Base-by-base conservation (phyloP, 2,888 invertebrate species). In the Campopleginae sp. region DNA sequence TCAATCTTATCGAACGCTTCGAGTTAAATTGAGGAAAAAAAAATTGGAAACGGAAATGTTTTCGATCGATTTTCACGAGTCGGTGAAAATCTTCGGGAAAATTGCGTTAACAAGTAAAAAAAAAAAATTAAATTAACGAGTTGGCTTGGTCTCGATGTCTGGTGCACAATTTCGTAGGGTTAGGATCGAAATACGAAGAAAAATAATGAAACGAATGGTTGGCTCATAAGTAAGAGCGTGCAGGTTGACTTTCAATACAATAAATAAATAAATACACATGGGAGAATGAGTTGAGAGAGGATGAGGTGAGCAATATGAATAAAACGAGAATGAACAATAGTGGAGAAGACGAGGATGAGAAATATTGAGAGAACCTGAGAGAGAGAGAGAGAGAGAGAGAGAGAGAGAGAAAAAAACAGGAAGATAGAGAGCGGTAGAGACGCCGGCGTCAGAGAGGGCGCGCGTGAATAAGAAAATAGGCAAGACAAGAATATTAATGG, bases 381-480 rank as follows among this genome's bases (percentile, higher is more conserved):
- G n/a, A 76, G 65, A n/a, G n/a, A n/a, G n/a, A n/a, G n/a, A n/a
- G n/a, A n/a, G n/a, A n/a, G n/a, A n/a, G n/a, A n/a, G n/a, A n/a
- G n/a, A n/a, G n/a, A n/a, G n/a, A n/a, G n/a, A n/a, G 71, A 82
- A 76, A 80, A 27, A 58, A 12, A 8, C 27, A 58, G 27, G 0
- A 58, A 58, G 27, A 27, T 58, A 14, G 27, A 58, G 58, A 58
- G 27, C 27, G 27, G 58, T 58, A 63, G 63, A 75, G 74, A 83
- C 79, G 79, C 81, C 82, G 82, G 83, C 83, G 83, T 83, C 79
- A 83, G 54, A 83, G 54, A 72, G 79, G 72, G 79, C 74, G 83
- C 78, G 68, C 79, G 78, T 61, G 74, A 83, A 71, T 54, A 68
- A 79, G 72, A 75, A 82, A 83, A 79, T 83, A 79, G 83, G 38